Base-by-base conservation (phyloP, 2,797 vertebrate genomes). In the Sebastes aleutianus region DNA sequence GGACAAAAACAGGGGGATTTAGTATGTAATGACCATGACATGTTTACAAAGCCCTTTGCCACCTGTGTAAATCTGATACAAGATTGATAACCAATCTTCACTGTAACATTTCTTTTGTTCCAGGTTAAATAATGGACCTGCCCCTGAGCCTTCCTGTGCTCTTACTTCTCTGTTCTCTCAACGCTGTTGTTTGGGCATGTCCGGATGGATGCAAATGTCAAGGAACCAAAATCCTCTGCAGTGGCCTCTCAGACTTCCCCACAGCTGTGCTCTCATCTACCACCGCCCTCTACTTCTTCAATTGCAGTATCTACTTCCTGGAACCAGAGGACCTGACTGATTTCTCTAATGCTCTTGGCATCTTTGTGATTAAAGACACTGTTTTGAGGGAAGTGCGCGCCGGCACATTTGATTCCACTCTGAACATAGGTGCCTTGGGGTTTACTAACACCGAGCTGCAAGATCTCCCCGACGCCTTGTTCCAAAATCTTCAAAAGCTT, bases 381-480 rank as follows among this genome's bases (percentile, higher is more conserved):
- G 70, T 0, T 69, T 65, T 96, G 85, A 85, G 26, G 14, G 93
- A 90, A 70, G 91, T 99, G 73, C 91, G 78, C n/a, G 94, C 96
- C 0, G 84, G 94, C 1, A 96, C 98, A 59, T 97, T 99, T 89
- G 90, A 95, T 83, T 89, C 89, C 79, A 93, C 97, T 50, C 83
- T 78, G 0, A 95, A 96, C 0, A 80, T 99, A 64, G 85, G 75
- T 22, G 87, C 80, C 75, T 94, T 99, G 72, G 90, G 43, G 16
- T 91, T 99, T 18, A 90, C 88, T 76, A 94, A 91, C 79, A 98
- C 93, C n/a, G 92, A 95, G 79, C 91, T 99, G 22, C 93, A 94
- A 85, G 97, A 97, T 86, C 93, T 99, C 32, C 97, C 96, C 0
- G 96, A 95, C 0, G 86, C 91, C 0, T 79, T 96, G 59, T 99